Percentiles rank a stretch among this genome's conserved stretches.
Conservation (phyloP, 2,797 vertebrate genomes). For the Tragelaphus oryx region DNA sequence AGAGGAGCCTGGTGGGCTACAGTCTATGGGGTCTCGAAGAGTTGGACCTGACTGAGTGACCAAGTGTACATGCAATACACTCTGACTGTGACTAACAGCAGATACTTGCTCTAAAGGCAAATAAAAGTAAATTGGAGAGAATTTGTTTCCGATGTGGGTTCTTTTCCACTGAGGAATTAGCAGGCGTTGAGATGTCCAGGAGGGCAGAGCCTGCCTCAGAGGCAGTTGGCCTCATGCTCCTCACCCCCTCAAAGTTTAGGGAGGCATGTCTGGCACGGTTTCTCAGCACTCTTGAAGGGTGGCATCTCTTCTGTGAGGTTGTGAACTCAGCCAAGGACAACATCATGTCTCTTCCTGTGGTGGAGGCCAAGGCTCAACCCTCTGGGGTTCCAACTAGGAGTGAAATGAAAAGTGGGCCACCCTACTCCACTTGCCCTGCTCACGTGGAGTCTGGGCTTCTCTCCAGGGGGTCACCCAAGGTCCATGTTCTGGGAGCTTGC, state of each 20-base stretch:
- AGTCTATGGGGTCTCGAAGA: background rate
- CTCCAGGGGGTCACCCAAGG: background rate
- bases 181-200: background rate
- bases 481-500: background rate
- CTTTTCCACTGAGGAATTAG: background rate
- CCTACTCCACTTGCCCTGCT: background rate
- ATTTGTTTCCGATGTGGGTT: background rate
- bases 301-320: background rate
- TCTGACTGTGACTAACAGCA: background rate
- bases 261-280: rapidly evolving
- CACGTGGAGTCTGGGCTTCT: background rate
- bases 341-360: rapidly evolving
- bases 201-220: background rate
- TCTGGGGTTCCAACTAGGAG: background rate
- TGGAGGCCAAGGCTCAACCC: background rate
- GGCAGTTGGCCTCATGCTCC: background rate
- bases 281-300: background rate
- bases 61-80: rapidly evolving
- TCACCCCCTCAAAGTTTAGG: background rate
- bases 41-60: background rate
- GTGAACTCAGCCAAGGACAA: background rate
- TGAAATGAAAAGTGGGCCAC: background rate
- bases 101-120: background rate
- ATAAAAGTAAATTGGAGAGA: background rate
- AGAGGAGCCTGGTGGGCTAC: background rate